Conservation (phyloP, 2,888 invertebrate species). For the Rotaria macrura region DNA sequence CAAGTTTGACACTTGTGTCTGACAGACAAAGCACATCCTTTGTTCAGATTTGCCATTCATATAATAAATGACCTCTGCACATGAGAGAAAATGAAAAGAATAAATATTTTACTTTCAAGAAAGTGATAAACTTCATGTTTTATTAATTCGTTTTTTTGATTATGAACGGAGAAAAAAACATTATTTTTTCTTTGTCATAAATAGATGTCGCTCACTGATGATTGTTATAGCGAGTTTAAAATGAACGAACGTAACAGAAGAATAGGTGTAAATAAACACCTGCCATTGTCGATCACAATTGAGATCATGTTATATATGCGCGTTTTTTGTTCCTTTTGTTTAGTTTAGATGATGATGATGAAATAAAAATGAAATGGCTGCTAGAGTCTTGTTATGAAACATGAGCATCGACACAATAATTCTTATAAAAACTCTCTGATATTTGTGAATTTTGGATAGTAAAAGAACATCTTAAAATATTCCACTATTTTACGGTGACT, state of each 20-base stretch:
- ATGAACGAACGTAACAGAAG: not conserved
- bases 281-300: not conserved
- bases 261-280: slow-evolving; percentile 4
- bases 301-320: not conserved
- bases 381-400: not conserved
- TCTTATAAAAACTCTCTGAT: not conserved
- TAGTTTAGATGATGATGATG: not conserved
- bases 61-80: not conserved
- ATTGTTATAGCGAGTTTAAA: not conserved
- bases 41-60: not conserved
- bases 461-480: not conserved
- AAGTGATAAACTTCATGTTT: not conserved
- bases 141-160: not conserved
- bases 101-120: too few species aligned
- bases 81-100: not conserved
- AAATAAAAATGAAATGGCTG: not conserved
- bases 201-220: not conserved
- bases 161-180: not conserved
- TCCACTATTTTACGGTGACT: not conserved
- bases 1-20: not conserved
- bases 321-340: not conserved
- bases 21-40: not conserved
- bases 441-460: not conserved
- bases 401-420: not conserved
- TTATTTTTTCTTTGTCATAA: not conserved